Percentiles rank a stretch among this genome's conserved stretches.
Evolutionary conservation across 2,888 invertebrate species (phyloP).

Genomic region (Salticus scenicus): DNA sequence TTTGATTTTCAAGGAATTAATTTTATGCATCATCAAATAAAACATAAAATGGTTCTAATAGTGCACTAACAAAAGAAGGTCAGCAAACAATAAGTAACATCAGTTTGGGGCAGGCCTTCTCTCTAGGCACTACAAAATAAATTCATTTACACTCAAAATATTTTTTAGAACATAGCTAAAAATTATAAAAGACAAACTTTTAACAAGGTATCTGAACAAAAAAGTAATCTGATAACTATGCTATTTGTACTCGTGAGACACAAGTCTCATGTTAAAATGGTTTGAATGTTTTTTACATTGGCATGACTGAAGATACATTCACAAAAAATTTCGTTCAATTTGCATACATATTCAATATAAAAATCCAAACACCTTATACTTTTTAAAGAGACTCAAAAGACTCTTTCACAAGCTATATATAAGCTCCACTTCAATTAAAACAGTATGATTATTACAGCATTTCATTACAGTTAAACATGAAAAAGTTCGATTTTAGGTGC

Average conservation of each 20-base stretch:
- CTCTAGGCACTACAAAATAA: neutral
- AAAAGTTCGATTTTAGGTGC: neutral
- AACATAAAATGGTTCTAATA: neutral
- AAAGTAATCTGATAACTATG: constrained; percentile 8
- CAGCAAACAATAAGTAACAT: neutral
- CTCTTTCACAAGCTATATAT: neutral
- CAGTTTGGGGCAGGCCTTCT: neutral
- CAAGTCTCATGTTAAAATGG: constrained; percentile 11
- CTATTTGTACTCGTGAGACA: constrained; percentile 12
- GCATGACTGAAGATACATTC: constrained; percentile 12
- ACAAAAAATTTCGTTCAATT: neutral
- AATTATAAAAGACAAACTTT: neutral
- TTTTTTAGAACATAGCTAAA: too few relatives aligned
- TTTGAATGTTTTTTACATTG: constrained; percentile 3
- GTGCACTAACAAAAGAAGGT: neutral
- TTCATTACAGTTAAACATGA: neutral
- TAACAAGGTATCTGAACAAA: neutral
- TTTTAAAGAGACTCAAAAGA: constrained; percentile 6
- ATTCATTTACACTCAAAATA: neutral
- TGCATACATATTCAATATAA: neutral
- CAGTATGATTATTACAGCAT: neutral
- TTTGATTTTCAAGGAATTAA: neutral
- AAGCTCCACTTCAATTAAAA: neutral
- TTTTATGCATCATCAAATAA: neutral
- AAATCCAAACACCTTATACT: neutral